phyloP scores from a whole-genome alignment of 2,888 invertebrate species.

The Cistogaster globosa region DNA sequence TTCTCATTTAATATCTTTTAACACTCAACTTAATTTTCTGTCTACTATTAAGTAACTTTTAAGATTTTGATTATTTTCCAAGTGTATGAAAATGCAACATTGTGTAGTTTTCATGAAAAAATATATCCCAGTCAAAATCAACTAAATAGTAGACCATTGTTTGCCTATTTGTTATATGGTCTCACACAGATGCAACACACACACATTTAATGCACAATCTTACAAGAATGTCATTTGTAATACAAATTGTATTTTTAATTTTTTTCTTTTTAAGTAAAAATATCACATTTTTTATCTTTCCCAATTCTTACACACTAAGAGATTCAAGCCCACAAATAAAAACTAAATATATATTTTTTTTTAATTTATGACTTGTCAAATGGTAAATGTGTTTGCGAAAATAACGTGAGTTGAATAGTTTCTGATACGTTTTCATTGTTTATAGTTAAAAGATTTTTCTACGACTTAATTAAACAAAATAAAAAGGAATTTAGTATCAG shows the following conservation, averaged over 20 bases:
- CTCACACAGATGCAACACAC: constrained; percentile 3
- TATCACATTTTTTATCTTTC: constrained; percentile 63
- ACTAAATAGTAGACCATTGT: neutral
- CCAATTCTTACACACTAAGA: neutral
- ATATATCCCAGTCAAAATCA: constrained; percentile 33
- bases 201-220: constrained; percentile 13
- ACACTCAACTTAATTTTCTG: no score
- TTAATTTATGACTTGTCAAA: constrained; percentile 62
- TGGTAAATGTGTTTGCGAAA: constrained; percentile 54
- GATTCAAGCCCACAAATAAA: neutral
- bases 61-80: neutral
- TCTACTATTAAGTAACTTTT: no score
- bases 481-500: constrained; percentile 9
- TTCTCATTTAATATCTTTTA: no score
- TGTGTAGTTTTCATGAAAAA: constrained; percentile 29
- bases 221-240: constrained; percentile 43
- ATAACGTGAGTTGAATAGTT: constrained; percentile 66
- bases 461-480: neutral
- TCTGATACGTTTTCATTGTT: constrained; percentile 57
- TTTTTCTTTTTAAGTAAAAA: constrained; percentile 51
- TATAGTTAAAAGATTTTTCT: constrained; percentile 14
- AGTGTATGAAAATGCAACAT: neutral
- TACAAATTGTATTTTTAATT: constrained; percentile 41
- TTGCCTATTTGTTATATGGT: no score
- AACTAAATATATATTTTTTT: constrained; percentile 23